Conservation (phyloP, 2,888 invertebrate genomes). For the Plemyria rubiginata region DNA sequence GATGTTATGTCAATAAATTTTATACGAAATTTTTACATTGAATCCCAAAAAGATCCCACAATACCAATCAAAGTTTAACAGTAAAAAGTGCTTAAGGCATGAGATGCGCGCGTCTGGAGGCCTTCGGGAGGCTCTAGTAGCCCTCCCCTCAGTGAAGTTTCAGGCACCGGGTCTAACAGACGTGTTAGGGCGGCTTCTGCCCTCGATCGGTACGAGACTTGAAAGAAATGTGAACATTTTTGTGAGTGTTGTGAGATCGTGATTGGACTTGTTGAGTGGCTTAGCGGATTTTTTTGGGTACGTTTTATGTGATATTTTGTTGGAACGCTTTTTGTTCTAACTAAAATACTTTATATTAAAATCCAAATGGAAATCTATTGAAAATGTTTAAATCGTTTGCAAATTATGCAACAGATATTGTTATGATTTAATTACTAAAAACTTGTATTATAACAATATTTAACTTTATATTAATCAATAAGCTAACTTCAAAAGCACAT, state of each 20-base stretch:
- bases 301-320: conserved; percentile 25
- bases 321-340: conserved; percentile 12
- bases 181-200: conserved; percentile 64
- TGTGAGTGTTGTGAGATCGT: conserved; percentile 59
- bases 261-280: conserved; percentile 43
- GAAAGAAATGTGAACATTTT: conserved; percentile 42
- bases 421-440: too few species aligned
- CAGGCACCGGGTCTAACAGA: conserved; percentile 55
- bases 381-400: too few species aligned
- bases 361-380: background rate
- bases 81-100: conserved; percentile 54
- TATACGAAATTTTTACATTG: background rate
- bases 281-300: conserved; percentile 37
- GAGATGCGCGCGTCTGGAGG: conserved; percentile 79
- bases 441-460: too few species aligned
- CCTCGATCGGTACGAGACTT: conserved; percentile 39
- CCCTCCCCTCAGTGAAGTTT: conserved; percentile 76
- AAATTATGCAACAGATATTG: too few species aligned
- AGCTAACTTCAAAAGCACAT: too few species aligned
- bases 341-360: background rate
- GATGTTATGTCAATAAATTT: too few species aligned
- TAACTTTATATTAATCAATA: too few species aligned
- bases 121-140: conserved; percentile 57
- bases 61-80: conserved; percentile 34
- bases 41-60: conserved; percentile 24